Evolutionary conservation across 2,888 invertebrate species (phyloP).

Genomic region (Pycnomerus fuliginosus): DNA sequence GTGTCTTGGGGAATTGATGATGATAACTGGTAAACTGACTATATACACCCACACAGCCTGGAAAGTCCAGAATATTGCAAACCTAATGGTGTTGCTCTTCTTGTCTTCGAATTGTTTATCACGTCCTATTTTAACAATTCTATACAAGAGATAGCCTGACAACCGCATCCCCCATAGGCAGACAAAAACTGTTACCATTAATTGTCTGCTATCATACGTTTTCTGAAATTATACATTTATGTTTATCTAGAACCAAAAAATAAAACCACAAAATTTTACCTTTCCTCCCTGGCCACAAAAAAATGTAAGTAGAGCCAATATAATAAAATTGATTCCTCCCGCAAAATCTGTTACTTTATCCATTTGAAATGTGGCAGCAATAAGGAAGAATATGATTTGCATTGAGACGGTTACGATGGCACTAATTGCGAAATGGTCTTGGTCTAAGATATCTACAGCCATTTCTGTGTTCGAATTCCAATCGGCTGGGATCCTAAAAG

Average conservation of each 20-base stretch:
- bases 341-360: slow-evolving; percentile 93
- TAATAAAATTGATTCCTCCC: slow-evolving; percentile 90
- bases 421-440: slow-evolving; percentile 82
- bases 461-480: no score
- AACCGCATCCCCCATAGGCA: slow-evolving; percentile 85
- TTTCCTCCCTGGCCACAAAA: slow-evolving; percentile 71
- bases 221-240: slow-evolving; percentile 50
- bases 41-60: slow-evolving; percentile 91
- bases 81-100: slow-evolving; percentile 79
- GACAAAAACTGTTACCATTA: slow-evolving; percentile 87
- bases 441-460: slow-evolving; percentile 74
- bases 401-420: slow-evolving; percentile 81
- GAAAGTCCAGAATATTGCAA: slow-evolving; percentile 93
- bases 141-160: slow-evolving; percentile 85
- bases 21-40: slow-evolving; percentile 88
- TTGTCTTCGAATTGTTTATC: slow-evolving; percentile 91
- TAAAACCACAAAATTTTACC: slow-evolving; percentile 46
- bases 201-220: slow-evolving; percentile 82
- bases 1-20: slow-evolving; percentile 83
- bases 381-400: slow-evolving; percentile 85
- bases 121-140: slow-evolving; percentile 86
- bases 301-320: slow-evolving; percentile 84
- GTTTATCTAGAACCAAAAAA: neutral
- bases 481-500: no score
- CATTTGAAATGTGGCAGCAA: slow-evolving; percentile 82